A percentile compares a stretch with the other conserved stretches of the same genome.
These are phyloP conservation scores for Ridgeia piscesae DNA, from an alignment of 1,140 invertebrate species.

Conservation along the genomic window DNA sequence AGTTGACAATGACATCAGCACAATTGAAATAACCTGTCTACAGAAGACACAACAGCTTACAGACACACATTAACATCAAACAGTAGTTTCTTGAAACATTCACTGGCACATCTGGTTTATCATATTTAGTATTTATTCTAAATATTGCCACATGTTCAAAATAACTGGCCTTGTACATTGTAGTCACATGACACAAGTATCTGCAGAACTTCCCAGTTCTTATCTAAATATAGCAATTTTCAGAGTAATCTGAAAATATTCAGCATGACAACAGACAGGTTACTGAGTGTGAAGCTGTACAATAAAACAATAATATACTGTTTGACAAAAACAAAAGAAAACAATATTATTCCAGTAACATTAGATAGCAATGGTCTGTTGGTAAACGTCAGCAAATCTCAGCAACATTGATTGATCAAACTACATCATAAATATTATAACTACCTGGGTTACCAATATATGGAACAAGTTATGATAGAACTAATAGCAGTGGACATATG, in stretches of 20 bases:
- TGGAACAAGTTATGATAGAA: background rate
- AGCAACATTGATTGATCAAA: background rate
- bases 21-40: background rate
- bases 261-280: background rate
- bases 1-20: background rate
- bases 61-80: background rate
- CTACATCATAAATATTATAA: background rate
- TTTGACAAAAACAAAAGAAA: background rate
- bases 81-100: background rate
- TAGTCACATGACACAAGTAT: background rate
- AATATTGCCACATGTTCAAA: background rate
- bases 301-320: background rate
- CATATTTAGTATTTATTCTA: background rate
- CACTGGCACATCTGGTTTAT: background rate
- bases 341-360: background rate
- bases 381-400: background rate
- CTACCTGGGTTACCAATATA: too few relatives aligned
- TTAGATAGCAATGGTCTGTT: background rate
- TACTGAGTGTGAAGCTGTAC: too few relatives aligned
- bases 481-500: background rate
- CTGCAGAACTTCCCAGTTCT: background rate
- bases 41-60: background rate
- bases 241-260: background rate
- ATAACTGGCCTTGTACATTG: background rate
- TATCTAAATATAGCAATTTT: background rate